Evolutionary conservation across 1,140 invertebrate species (phyloP), one percentile per base, ranked within the genome.

Genomic region (Idris sp.): DNA sequence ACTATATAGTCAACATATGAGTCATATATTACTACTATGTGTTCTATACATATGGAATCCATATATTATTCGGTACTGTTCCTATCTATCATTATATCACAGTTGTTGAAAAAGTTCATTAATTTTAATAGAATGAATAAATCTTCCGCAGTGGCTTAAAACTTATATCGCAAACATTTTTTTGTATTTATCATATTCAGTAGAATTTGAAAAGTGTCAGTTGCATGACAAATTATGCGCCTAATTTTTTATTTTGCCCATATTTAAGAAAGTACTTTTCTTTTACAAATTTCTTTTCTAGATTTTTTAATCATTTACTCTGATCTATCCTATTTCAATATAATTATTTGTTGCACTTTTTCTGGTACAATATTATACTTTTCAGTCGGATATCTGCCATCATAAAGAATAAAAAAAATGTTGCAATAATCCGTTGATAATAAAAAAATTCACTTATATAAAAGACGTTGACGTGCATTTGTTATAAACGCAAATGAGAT

Each of bases 311-410:
- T 75, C 73, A 40, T 31, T n/a, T 6, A 0, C 31, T 56, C 5
- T 0, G 8, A 76, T 76, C 68, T 68, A 68, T 72, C 62, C 74
- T 64, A 72, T 67, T 72, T 76, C 33, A 44, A 53, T 26, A 16
- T 68, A 67, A 71, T 67, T 65, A 61, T 56, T 75, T 75, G 58
- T 58, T 69, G 22, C 44, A 40, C 38, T 69, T 64, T 68, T 69
- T 68, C 9, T 36, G 33, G 8, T 16, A 9, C 14, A n/a, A 33
- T 36, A 61, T 59, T 56, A 49, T 54, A 53, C 31, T 9, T 2
- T 2, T 33, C n/a, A n/a, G 15, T 10, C 35, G 28, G 58, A 75
- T 75, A 75, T 69, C 64, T 58, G 26, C 13, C 49, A 75, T 75
- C 65, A 59, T 49, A 5, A 62, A 58, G 40, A 67, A 67, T 61